These are phyloP conservation scores for Acholoe squamosa DNA, from an alignment of 2,888 invertebrate species.

Conservation along the genomic window DNA sequence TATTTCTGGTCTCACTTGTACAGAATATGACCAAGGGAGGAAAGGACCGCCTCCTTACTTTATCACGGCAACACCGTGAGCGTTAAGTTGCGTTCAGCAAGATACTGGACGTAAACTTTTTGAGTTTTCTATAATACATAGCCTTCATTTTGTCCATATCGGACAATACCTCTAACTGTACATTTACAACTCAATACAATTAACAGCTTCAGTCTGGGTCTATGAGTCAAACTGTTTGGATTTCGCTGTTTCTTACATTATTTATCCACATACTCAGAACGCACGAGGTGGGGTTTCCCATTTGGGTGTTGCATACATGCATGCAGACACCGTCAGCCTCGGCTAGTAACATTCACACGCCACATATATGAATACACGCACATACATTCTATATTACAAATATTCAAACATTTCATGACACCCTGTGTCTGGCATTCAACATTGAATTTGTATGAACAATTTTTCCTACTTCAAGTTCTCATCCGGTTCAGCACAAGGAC, in stretches of 20 bases:
- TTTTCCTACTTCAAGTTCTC: conserved; percentile 23
- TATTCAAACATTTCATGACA: neutral
- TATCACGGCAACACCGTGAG: neutral
- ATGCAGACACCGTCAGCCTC: neutral
- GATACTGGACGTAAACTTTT: conserved; percentile 7
- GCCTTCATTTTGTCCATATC: neutral
- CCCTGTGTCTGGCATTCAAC: conserved; percentile 36
- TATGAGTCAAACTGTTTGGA: neutral
- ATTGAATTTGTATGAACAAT: neutral
- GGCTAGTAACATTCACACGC: neutral
- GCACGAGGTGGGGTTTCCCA: neutral
- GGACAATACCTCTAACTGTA: conserved; percentile 5
- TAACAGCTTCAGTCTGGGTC: neutral
- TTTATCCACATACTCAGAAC: neutral
- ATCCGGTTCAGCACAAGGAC: neutral
- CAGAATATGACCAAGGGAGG: neutral
- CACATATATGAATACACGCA: neutral
- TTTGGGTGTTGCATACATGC: neutral
- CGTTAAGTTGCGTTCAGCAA: neutral
- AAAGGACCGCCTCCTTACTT: neutral
- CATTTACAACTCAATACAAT: conserved; percentile 6
- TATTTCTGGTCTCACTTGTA: neutral
- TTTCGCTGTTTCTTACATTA: conserved; percentile 21
- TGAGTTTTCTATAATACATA: neutral
- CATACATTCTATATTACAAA: conserved; percentile 39